A percentile compares a stretch with the other conserved stretches of the same genome.
phyloP scores from a whole-genome alignment of 2,888 invertebrate genomes.

The Archips xylosteana region DNA sequence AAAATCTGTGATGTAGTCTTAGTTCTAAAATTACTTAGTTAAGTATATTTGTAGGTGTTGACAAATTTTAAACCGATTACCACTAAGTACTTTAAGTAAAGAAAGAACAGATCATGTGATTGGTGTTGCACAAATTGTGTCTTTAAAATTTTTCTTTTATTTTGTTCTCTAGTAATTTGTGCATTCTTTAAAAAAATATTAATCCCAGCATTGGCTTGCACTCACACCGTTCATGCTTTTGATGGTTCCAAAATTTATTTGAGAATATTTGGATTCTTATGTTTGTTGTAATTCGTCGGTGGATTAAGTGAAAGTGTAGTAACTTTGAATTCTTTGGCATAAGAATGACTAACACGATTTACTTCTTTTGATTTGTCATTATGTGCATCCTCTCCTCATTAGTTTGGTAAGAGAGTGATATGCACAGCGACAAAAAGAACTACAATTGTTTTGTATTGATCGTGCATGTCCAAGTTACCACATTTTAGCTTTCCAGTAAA shows the following conservation, averaged over 20 bases:
- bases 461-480: not conserved
- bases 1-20: not conserved
- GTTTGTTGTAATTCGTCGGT: slow-evolving; percentile 47
- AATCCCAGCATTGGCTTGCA: slow-evolving; percentile 79
- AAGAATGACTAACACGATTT: not conserved
- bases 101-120: slow-evolving; percentile 63
- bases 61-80: slow-evolving; percentile 45
- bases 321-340: not conserved
- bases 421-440: not conserved
- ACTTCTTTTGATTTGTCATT: not conserved
- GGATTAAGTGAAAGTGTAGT: slow-evolving; percentile 18
- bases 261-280: slow-evolving; percentile 51
- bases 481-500: slow-evolving; percentile 20
- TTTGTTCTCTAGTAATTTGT: slow-evolving; percentile 52
- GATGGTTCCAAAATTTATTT: slow-evolving; percentile 55
- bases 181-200: slow-evolving; percentile 56
- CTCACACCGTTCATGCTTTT: slow-evolving; percentile 77
- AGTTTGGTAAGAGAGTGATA: not conserved
- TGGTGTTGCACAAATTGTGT: slow-evolving; percentile 73
- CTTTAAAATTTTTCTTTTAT: slow-evolving; percentile 56
- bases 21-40: not conserved
- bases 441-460: not conserved
- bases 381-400: not conserved
- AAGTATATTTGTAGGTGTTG: not conserved
- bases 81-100: slow-evolving; percentile 49